Evolutionary conservation across 2,113 vertebrate species (phyloP).

Genomic region (Rhinichthys klamathensis): DNA sequence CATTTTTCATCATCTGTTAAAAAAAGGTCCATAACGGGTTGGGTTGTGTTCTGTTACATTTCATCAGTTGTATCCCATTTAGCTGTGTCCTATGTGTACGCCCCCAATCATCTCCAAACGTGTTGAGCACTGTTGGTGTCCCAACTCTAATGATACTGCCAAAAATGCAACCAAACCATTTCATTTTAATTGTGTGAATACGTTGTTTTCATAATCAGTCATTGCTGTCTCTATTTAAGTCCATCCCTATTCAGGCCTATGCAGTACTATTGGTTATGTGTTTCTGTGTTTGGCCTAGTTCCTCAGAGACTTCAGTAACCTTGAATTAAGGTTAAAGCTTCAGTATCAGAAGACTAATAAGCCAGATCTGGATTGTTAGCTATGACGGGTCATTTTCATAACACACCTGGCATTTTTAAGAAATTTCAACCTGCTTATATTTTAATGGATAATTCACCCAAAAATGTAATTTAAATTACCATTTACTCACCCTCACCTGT

Average conservation of each 20-base stretch:
- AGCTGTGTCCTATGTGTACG: not conserved
- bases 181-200: not conserved
- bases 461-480: not conserved
- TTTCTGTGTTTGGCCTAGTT: not conserved
- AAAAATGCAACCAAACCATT: not conserved
- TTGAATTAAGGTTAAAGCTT: slow-evolving; percentile 20
- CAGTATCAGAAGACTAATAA: not conserved
- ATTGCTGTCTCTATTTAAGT: not conserved
- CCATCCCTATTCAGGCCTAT: not conserved
- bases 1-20: too few species aligned
- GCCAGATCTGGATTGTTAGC: not conserved
- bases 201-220: not conserved
- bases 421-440: not conserved
- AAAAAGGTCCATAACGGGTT: not conserved
- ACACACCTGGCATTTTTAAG: not conserved
- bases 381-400: not conserved
- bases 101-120: not conserved
- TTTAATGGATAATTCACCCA: not conserved
- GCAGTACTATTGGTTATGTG: not conserved
- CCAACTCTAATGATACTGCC: not conserved
- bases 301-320: not conserved
- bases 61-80: not conserved
- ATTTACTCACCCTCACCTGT: not conserved
- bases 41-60: not conserved
- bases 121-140: not conserved